Evolutionary conservation across 2,797 vertebrate species (phyloP).

Genomic region (Manis javanica): DNA sequence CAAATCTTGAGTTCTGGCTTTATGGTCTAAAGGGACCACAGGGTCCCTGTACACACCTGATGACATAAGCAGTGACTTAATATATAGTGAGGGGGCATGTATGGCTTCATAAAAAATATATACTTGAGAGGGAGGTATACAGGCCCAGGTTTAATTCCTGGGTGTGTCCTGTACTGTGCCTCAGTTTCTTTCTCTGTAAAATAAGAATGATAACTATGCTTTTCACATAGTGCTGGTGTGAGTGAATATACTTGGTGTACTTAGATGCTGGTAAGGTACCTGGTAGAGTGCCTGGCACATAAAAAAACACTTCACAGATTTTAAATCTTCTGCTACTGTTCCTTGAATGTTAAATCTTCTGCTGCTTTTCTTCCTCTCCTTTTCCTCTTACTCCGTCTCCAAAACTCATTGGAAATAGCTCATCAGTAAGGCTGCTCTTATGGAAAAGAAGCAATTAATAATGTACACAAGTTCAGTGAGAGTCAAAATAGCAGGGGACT

Average conservation of each 20-base stretch:
- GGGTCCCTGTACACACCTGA: not conserved
- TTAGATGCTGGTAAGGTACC: not conserved
- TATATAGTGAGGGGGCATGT: not conserved
- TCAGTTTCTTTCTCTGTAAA: not conserved
- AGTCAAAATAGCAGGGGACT: not conserved
- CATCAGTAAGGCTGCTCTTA: not conserved
- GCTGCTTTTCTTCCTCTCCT: not conserved
- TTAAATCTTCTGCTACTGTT: not conserved
- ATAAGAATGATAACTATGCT: not conserved
- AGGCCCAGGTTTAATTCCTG: not conserved
- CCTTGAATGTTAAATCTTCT: not conserved
- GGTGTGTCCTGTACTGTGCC: not conserved
- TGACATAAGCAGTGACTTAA: not conserved
- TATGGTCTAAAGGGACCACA: not conserved
- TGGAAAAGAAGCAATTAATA: not conserved
- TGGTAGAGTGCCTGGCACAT: not conserved
- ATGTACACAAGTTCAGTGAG: not conserved
- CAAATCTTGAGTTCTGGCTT: not conserved
- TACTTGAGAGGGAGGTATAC: not conserved
- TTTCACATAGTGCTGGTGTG: not conserved
- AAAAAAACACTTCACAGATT: not conserved
- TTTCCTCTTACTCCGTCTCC: not conserved
- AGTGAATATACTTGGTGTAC: not conserved
- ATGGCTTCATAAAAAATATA: not conserved
- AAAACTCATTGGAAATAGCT: not conserved